Evolutionary conservation across 2,797 vertebrate species (phyloP).

Genomic region (Borostomias antarcticus): DNA sequence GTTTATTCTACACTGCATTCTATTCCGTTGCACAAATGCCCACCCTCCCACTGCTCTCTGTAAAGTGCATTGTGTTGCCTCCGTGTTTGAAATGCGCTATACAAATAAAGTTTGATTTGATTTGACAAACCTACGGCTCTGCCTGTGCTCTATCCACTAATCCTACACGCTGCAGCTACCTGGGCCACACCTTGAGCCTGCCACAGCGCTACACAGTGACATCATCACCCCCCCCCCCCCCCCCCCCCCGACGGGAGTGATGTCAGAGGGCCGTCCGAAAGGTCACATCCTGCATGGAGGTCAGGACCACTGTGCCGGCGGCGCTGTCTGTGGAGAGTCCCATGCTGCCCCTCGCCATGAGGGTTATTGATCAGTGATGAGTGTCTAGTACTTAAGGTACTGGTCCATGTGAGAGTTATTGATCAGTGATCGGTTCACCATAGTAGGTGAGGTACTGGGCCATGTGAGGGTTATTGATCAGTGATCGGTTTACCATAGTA

Average conservation of each 20-base stretch:
- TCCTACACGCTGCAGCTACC: background rate
- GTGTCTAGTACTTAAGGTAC: too few relatives aligned
- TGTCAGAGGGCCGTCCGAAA: slow-evolving; percentile 32
- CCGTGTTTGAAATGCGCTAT: too few relatives aligned
- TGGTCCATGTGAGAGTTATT: background rate
- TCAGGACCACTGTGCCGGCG: slow-evolving; percentile 49
- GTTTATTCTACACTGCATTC: too few relatives aligned
- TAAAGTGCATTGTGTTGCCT: too few relatives aligned
- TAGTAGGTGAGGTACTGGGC: slow-evolving; percentile 96
- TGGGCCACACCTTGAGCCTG: background rate
- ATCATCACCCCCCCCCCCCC: too few relatives aligned
- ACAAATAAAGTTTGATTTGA: too few relatives aligned
- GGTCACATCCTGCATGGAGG: slow-evolving; percentile 55
- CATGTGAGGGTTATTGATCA: background rate
- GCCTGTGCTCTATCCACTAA: too few relatives aligned
- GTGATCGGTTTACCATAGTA: background rate
- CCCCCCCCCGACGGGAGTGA: too few relatives aligned
- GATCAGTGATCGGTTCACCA: slow-evolving; percentile 69
- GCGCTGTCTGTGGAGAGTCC: slow-evolving; percentile 22
- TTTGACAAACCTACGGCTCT: too few relatives aligned
- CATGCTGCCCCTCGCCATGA: background rate
- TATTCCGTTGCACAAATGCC: too few relatives aligned
- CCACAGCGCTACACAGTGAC: too few relatives aligned
- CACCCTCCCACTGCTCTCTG: too few relatives aligned
- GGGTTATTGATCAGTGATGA: background rate